A percentile compares a stretch with the other conserved stretches of the same genome.
phyloP scores from a whole-genome alignment of 2,888 invertebrate genomes.

The Melinaea marsaeus region DNA sequence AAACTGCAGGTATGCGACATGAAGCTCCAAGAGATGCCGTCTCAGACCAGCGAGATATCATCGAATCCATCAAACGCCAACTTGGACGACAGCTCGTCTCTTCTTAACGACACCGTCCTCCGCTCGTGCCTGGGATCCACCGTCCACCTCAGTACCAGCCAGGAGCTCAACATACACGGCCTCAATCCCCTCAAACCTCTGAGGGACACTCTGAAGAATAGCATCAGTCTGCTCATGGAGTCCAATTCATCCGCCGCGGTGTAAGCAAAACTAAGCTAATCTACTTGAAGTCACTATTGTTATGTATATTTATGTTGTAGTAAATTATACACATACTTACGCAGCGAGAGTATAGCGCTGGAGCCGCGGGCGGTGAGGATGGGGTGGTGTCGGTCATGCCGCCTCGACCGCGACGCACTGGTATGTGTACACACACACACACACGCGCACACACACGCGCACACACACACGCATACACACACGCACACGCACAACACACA shows the following conservation, averaged over 20 bases:
- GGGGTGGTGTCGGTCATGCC: conserved; percentile 34
- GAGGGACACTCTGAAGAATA: conserved; percentile 68
- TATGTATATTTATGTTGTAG: too few species aligned
- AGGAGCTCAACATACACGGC: conserved; percentile 59
- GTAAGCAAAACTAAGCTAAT: conserved; percentile 36
- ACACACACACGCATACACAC: too few species aligned
- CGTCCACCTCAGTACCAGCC: conserved; percentile 64
- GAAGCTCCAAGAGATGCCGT: conserved; percentile 61
- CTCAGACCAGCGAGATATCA: conserved; percentile 47
- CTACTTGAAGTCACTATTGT: too few species aligned
- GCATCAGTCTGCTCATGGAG: conserved; percentile 67
- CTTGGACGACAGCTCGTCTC: conserved; percentile 40
- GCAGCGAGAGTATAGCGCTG: conserved; percentile 42
- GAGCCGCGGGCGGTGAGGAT: conserved; percentile 10
- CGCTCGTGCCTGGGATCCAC: conserved; percentile 60
- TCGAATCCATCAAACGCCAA: conserved; percentile 38
- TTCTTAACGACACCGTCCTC: conserved; percentile 55
- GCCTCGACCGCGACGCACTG: conserved; percentile 7
- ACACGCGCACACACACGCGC: background rate
- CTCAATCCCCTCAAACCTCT: conserved; percentile 61
- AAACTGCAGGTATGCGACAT: conserved; percentile 59
- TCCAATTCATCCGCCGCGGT: conserved; percentile 51
- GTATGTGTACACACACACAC: background rate
- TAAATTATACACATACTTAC: background rate
- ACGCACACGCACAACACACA: background rate